Evolutionary conservation across 2,113 vertebrate species (phyloP).

Genomic region (Steatornis caripensis): DNA sequence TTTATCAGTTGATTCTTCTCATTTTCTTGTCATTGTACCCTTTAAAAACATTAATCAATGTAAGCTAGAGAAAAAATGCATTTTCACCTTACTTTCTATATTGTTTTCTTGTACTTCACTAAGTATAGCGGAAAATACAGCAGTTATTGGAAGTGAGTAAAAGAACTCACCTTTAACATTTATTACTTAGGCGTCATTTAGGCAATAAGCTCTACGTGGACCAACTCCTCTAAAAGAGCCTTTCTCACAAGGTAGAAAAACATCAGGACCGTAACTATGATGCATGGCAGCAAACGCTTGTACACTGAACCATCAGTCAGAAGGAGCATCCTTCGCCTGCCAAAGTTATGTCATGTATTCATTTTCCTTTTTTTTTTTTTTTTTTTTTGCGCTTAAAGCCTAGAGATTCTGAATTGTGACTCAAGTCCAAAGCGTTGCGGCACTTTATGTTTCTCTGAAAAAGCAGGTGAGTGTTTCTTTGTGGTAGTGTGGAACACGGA

Average conservation of each 20-base stretch:
- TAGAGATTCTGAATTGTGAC: too few relatives aligned
- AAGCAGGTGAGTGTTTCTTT: too few relatives aligned
- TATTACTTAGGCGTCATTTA: background rate
- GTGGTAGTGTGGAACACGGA: too few relatives aligned
- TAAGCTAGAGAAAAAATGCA: background rate
- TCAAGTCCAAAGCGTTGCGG: too few relatives aligned
- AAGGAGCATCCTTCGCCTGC: background rate
- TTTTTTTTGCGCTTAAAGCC: too few relatives aligned
- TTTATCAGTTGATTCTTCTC: background rate
- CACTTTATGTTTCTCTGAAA: too few relatives aligned
- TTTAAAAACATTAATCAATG: background rate
- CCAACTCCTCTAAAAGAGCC: background rate
- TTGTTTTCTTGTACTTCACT: background rate
- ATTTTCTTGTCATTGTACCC: background rate
- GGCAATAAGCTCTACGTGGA: background rate
- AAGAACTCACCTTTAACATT: background rate
- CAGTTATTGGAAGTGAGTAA: background rate
- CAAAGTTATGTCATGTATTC: background rate
- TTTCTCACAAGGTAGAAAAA: background rate
- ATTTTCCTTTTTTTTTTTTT: background rate
- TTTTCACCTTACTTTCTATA: background rate
- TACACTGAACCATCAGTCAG: background rate
- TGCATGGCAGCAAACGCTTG: background rate
- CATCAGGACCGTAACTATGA: accelerated
- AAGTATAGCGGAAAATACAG: background rate